These are phyloP conservation scores for Lasioglossum zephyrum DNA, from an alignment of 2,888 invertebrate genomes.

Conservation along the genomic window DNA sequence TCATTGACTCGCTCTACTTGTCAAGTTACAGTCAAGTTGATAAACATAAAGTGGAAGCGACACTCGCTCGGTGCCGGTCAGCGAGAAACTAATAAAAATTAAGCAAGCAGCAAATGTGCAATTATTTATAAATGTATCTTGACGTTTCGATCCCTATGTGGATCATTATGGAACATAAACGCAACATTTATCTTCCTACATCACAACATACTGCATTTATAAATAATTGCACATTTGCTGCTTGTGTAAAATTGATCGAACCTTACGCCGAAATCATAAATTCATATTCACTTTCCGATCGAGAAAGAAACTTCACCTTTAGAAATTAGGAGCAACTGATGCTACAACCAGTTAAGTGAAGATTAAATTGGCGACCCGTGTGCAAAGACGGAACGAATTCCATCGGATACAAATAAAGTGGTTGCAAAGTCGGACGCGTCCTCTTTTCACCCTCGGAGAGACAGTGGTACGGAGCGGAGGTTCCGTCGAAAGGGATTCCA, in stretches of 20 bases:
- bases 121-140: too few species aligned
- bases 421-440: not conserved
- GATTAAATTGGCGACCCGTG: not conserved
- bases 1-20: not conserved
- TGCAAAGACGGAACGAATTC: not conserved
- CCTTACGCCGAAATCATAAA: too few species aligned
- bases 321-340: not conserved
- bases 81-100: not conserved
- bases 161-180: too few species aligned
- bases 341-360: not conserved
- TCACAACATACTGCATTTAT: too few species aligned
- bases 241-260: too few species aligned
- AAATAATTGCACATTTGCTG: too few species aligned
- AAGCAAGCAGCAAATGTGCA: too few species aligned
- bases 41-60: too few species aligned
- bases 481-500: slow-evolving; percentile 30
- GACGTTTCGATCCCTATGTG: too few species aligned
- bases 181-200: too few species aligned
- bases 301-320: too few species aligned
- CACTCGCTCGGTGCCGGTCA: not conserved
- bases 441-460: not conserved
- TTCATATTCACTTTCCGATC: too few species aligned
- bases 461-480: not conserved
- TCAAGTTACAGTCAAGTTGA: not conserved
- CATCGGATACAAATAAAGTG: slow-evolving; percentile 4